These are phyloP conservation scores for Ochlodes sylvanus DNA, from an alignment of 2,888 invertebrate species.

Conservation along the genomic window DNA sequence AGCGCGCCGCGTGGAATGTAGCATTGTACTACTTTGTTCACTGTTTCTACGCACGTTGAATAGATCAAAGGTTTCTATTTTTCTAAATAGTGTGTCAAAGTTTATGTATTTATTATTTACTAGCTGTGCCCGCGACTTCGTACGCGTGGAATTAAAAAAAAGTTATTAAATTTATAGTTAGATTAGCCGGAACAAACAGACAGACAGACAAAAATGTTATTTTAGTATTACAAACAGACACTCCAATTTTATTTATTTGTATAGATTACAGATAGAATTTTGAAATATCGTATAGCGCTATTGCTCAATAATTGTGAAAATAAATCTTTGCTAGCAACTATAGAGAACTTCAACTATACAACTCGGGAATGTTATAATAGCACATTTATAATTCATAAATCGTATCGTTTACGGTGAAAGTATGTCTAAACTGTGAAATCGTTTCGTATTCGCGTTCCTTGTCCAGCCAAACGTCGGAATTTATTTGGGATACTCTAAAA, in stretches of 20 bases:
- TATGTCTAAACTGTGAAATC: neutral
- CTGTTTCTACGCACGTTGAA: neutral
- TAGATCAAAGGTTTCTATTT: neutral
- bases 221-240: too few relatives aligned
- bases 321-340: neutral
- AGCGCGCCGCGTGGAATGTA: neutral
- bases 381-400: neutral
- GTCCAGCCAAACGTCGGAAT: slow-evolving; percentile 15
- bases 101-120: neutral
- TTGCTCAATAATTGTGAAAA: neutral
- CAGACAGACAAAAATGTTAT: too few relatives aligned
- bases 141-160: too few relatives aligned
- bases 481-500: slow-evolving; percentile 27
- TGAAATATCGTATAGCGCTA: too few relatives aligned
- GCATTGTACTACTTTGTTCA: slow-evolving; percentile 8
- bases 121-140: too few relatives aligned
- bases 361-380: neutral
- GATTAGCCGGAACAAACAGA: too few relatives aligned
- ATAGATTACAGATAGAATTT: too few relatives aligned
- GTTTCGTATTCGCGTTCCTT: slow-evolving; percentile 11
- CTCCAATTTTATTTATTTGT: too few relatives aligned
- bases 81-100: neutral
- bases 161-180: too few relatives aligned
- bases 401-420: neutral
- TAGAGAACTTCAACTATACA: neutral